phyloP scores from a whole-genome alignment of 1,140 invertebrate genomes.

The Heliconius hewitsoni region DNA sequence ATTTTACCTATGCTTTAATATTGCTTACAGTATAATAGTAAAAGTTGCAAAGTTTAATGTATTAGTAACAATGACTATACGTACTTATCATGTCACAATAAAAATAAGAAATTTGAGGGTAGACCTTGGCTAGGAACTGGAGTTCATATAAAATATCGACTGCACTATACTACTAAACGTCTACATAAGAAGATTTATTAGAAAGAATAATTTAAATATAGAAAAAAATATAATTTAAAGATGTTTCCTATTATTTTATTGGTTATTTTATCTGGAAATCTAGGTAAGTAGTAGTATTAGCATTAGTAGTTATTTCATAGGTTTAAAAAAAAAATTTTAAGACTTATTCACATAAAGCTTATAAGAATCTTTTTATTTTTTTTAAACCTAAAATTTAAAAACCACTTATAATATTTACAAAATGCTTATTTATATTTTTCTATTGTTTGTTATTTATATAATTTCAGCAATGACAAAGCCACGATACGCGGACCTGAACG shows the following conservation, averaged over 20 bases:
- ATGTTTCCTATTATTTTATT: not conserved
- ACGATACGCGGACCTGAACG: constrained; percentile 59
- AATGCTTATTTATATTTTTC: constrained; percentile 5
- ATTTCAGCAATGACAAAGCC: constrained; percentile 52
- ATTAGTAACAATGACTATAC: not conserved
- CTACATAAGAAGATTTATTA: not conserved
- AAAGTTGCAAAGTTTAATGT: no score
- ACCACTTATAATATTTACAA: no score
- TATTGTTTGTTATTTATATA: no score
- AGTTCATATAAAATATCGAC: not conserved
- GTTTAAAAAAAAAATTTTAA: not conserved
- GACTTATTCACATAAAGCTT: not conserved
- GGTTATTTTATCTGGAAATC: not conserved
- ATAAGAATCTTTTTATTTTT: not conserved
- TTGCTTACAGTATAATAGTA: no score
- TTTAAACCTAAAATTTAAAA: no score
- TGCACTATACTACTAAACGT: not conserved
- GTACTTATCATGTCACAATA: not conserved
- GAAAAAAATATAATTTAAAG: not conserved
- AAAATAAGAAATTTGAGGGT: not conserved
- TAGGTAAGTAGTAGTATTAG: not conserved
- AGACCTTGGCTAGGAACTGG: not conserved
- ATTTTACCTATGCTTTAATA: no score
- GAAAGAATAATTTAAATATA: not conserved
- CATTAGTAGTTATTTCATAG: no score